These are phyloP conservation scores for Platysternon megacephalum DNA, from an alignment of 2,113 vertebrate species.

Conservation along the genomic window DNA sequence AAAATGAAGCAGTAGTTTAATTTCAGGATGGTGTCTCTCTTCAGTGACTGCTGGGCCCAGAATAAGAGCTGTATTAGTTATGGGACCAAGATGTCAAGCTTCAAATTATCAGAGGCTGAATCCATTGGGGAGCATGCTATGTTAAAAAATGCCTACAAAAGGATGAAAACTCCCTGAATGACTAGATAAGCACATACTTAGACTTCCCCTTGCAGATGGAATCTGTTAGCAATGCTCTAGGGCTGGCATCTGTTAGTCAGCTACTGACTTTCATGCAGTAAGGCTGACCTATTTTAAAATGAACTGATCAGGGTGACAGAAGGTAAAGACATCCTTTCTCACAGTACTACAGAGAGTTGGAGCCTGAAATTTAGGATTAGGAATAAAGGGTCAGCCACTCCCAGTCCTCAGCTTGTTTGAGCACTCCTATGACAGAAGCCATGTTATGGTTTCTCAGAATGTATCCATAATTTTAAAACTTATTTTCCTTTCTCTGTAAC, in stretches of 20 bases:
- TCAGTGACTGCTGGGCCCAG: not conserved
- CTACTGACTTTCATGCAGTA: not conserved
- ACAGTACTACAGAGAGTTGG: not conserved
- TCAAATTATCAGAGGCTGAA: not conserved
- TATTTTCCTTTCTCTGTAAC: not conserved
- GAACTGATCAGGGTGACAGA: not conserved
- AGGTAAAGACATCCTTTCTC: not conserved
- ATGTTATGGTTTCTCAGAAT: not conserved
- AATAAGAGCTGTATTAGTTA: not conserved
- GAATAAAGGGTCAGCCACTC: not conserved
- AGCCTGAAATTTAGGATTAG: not conserved
- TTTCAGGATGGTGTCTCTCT: not conserved
- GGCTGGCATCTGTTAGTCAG: not conserved
- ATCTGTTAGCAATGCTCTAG: not conserved
- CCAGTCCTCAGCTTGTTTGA: not conserved
- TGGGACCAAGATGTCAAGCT: not conserved
- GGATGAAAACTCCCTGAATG: not conserved
- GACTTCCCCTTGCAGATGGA: not conserved
- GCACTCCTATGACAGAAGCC: not conserved
- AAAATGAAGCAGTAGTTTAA: not conserved
- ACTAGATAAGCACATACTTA: not conserved
- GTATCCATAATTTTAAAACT: not conserved
- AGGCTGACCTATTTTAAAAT: not conserved
- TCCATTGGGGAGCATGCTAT: not conserved
- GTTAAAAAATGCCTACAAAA: not conserved